These are phyloP conservation scores for Rhombomys opimus DNA, from an alignment of 2,113 vertebrate genomes.

Conservation along the genomic window DNA sequence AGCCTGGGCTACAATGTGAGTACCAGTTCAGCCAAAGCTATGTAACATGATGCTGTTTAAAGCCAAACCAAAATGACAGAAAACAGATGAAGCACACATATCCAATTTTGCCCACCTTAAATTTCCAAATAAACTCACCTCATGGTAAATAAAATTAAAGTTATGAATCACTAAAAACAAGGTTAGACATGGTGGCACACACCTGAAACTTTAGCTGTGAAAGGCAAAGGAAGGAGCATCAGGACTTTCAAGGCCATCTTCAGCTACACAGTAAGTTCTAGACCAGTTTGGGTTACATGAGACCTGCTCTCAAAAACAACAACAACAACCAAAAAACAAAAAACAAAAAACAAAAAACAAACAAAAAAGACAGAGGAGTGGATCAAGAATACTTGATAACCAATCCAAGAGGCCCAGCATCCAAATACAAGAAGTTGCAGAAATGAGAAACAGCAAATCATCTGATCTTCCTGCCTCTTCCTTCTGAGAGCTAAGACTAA, in stretches of 20 bases:
- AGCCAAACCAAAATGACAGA: constrained; percentile 7
- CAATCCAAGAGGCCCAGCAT: neutral
- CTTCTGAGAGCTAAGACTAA: neutral
- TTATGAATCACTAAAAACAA: constrained; percentile 11
- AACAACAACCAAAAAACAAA: neutral
- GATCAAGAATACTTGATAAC: constrained; percentile 12
- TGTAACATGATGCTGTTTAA: neutral
- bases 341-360: neutral
- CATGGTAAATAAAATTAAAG: constrained; percentile 26
- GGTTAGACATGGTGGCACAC: neutral
- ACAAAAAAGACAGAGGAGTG: neutral
- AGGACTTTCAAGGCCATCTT: neutral
- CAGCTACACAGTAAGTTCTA: neutral
- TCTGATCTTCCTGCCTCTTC: neutral
- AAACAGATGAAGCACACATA: neutral
- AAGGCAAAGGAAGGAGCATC: neutral
- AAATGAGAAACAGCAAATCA: constrained; percentile 42
- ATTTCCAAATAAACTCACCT: neutral
- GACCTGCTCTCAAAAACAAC: neutral
- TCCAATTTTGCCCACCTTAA: constrained; percentile 26
- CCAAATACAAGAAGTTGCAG: constrained; percentile 30
- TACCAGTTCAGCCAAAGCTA: neutral
- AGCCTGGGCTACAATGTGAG: neutral
- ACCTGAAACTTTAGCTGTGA: neutral
- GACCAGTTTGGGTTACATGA: neutral